Conservation (phyloP, 2,888 invertebrate genomes). For the Ophion costatus region DNA sequence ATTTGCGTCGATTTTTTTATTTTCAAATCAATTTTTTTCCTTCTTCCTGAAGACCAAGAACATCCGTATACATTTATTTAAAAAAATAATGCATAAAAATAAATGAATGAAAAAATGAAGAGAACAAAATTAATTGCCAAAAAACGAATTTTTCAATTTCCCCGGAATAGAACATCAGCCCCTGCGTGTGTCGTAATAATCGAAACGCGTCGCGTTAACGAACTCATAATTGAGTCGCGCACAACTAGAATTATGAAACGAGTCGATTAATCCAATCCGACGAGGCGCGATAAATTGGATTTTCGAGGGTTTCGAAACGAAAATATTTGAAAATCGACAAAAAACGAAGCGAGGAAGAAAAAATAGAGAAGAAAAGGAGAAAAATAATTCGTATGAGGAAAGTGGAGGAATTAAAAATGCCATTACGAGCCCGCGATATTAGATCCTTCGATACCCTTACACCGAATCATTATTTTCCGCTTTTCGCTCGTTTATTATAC, state of each 20-base stretch:
- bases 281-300: constrained; percentile 26
- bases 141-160: background rate
- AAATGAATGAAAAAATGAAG: too few species aligned
- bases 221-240: constrained; percentile 7
- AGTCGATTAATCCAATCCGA: constrained; percentile 32
- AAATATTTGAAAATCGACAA: background rate
- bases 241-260: constrained; percentile 23
- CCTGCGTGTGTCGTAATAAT: background rate
- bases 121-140: background rate
- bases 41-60: too few species aligned
- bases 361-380: background rate
- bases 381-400: background rate
- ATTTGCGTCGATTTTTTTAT: too few species aligned
- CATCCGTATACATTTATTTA: too few species aligned
- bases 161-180: too few species aligned
- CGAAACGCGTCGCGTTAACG: constrained; percentile 12
- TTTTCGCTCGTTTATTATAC: constrained; percentile 17
- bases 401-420: constrained; percentile 4
- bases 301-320: background rate
- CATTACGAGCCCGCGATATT: constrained; percentile 26
- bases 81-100: too few species aligned
- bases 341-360: background rate
- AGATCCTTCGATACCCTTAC: background rate
- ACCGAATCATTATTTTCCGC: constrained; percentile 58
- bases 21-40: too few species aligned